A percentile compares a stretch with the other conserved stretches of the same genome.
These are phyloP conservation scores for Phymanthus crucifer DNA, from an alignment of 92 coral and sea anemone species.

Conservation along the genomic window DNA sequence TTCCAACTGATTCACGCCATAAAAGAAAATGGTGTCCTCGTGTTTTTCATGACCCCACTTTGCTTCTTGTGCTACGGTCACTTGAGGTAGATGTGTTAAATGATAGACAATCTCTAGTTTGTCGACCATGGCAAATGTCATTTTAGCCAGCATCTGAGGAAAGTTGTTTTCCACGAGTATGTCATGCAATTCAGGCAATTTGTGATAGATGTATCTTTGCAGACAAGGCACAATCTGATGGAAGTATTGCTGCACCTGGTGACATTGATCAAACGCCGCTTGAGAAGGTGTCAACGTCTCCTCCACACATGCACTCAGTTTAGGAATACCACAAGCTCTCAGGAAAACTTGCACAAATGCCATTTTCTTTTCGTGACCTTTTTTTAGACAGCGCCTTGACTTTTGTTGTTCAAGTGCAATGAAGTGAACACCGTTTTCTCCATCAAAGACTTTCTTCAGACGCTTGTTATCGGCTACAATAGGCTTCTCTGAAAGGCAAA, in stretches of 20 bases:
- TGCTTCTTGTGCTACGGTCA: conserved; percentile 41
- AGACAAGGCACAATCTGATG: conserved; percentile 66
- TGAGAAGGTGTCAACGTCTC: conserved; percentile 48
- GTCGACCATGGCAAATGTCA: conserved; percentile 66
- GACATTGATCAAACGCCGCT: conserved; percentile 52
- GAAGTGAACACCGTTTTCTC: conserved; percentile 64
- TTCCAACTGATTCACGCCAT: conserved; percentile 62
- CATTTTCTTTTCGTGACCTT: conserved; percentile 23
- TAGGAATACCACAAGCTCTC: conserved; percentile 61
- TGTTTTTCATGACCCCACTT: conserved; percentile 48
- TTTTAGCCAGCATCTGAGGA: conserved; percentile 41
- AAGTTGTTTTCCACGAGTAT: conserved; percentile 46
- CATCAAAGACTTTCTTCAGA: conserved; percentile 64
- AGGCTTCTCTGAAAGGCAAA: conserved; percentile 72
- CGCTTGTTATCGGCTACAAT: conserved; percentile 68
- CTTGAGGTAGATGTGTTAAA: conserved; percentile 55
- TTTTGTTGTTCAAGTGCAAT: conserved; percentile 47
- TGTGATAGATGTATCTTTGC: conserved; percentile 62
- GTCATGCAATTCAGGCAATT: conserved; percentile 31
- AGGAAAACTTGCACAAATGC: conserved; percentile 43
- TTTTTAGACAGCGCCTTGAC: conserved; percentile 15
- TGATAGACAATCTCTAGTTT: conserved; percentile 70
- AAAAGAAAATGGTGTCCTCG: conserved; percentile 40
- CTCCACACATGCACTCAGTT: conserved; percentile 58
- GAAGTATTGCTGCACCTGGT: conserved; percentile 63